Percentiles rank a stretch among this genome's conserved stretches.
Conservation (phyloP, 2,797 vertebrate genomes). For the Emys orbicularis region DNA sequence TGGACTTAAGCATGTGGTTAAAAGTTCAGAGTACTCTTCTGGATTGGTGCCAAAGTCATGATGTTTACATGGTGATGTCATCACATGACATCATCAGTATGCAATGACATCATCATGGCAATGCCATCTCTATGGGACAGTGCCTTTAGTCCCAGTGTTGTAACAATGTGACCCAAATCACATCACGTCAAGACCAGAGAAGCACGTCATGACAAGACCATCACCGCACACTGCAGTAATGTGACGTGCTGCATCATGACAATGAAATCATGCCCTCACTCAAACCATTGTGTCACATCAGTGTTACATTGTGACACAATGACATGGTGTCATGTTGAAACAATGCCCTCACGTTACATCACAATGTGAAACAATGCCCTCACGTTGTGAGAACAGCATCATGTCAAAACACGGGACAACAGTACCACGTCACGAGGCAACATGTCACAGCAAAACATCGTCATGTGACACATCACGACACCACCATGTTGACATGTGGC, state of each 20-base stretch:
- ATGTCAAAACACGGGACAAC: neutral
- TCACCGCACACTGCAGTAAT: neutral
- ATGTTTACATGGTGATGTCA: neutral
- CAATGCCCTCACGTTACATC: neutral
- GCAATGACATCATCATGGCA: neutral
- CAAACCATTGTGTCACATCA: neutral
- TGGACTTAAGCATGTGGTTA: neutral
- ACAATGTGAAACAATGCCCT: neutral
- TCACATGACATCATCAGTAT: neutral
- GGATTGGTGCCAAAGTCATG: neutral
- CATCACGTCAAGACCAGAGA: neutral
- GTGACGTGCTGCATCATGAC: neutral
- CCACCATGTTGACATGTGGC: neutral
- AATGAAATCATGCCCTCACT: neutral
- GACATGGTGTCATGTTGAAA: neutral
- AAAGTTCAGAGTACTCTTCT: neutral
- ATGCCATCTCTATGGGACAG: neutral
- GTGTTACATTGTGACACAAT: neutral
- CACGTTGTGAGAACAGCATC: neutral
- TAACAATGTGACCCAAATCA: neutral
- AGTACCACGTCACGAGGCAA: too few species aligned
- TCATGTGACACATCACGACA: neutral
- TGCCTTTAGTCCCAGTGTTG: neutral
- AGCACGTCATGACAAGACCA: neutral
- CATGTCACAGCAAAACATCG: neutral